A percentile compares a stretch with the other conserved stretches of the same genome.
Evolutionary conservation across 2,113 vertebrate species (phyloP).

Genomic region (Lipotes vexillifer): DNA sequence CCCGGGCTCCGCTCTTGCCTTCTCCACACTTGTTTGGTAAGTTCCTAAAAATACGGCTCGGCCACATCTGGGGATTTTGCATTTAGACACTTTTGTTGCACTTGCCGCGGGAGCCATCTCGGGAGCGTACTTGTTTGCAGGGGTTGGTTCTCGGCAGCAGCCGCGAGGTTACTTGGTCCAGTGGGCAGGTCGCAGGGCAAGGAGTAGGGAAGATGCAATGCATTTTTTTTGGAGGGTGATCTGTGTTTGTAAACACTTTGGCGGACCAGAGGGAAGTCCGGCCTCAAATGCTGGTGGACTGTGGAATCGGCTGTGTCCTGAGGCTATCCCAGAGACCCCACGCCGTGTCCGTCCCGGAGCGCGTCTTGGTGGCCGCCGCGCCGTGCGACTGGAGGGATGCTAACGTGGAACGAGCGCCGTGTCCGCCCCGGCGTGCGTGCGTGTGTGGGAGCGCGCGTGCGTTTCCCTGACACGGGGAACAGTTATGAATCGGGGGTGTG

Average conservation of each 20-base stretch:
- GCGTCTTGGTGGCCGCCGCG: conserved; percentile 59
- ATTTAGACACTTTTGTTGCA: conserved; percentile 67
- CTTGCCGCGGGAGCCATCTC: conserved; percentile 68
- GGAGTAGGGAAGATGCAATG: conserved; percentile 53
- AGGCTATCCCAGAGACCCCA: conserved; percentile 33
- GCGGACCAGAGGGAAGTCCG: conserved; percentile 52
- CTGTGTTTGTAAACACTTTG: conserved; percentile 68
- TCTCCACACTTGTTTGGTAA: conserved; percentile 96
- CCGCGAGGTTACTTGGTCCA: conserved; percentile 59
- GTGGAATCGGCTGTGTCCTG: conserved; percentile 47
- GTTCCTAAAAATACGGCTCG: conserved; percentile 84
- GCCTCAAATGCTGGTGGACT: conserved; percentile 37
- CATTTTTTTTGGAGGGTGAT: conserved; percentile 40
- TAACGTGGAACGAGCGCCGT: conserved; percentile 52
- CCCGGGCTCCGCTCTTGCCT: conserved; percentile 88
- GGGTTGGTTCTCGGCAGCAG: conserved; percentile 52
- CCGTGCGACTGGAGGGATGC: conserved; percentile 62
- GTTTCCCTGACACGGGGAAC: conserved; percentile 61
- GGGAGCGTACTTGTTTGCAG: conserved; percentile 65
- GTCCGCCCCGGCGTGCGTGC: conserved; percentile 56
- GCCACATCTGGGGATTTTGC: conserved; percentile 73
- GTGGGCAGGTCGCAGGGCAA: conserved; percentile 57
- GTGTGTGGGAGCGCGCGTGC: conserved; percentile 67
- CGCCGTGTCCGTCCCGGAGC: conserved; percentile 51
- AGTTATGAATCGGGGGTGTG: conserved; percentile 73